Base-by-base conservation (phyloP, 2,888 invertebrate genomes). In the Chalcosyrphus nemorum region DNA sequence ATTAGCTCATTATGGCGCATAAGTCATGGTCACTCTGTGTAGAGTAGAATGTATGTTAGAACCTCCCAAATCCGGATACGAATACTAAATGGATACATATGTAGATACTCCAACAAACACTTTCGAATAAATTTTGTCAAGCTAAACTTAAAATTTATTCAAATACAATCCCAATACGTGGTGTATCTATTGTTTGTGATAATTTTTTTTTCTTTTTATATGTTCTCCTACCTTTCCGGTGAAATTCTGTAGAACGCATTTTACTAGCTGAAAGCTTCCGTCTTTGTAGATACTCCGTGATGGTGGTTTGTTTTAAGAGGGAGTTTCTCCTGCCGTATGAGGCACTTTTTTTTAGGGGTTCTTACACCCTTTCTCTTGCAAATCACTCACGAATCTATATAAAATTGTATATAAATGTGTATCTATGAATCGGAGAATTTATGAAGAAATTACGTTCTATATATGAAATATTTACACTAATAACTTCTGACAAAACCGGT, bases 181-280 rank as follows among this genome's bases (percentile, higher is more conserved):
- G 27, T 29, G 35, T 13, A n/a, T 19, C 17, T 71, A 9, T 45
- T 15, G 15, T 15, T 41, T 27, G 11, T 29, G 27, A n/a, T n/a
- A n/a, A n/a, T n/a, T n/a, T n/a, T n/a, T n/a, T n/a, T n/a, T n/a
- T n/a, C n/a, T 65, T 65, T 17, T 29, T 13, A 29, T 54, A 19
- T 66, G 38, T 68, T 29, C 24, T 68, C 80, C 21, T 75, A 84
- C 84, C 84, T 84, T 84, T 84, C 57, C 84, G 80, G 70, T 84
- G 84, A 80, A 78, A 75, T 19, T 84, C 84, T 59, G 80, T 80
- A 19, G 84, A 80, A 70, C 84, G 84, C 84, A 84, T 84, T 70
- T 84, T 84, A 38, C 74, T 84, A 43, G 80, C 70, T 9, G 84
- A 84, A 70, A 84, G 84, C 80, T 84, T 84, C 56, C 84, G 74